Evolutionary conservation across 2,888 invertebrate genomes (phyloP).

Genomic region (Galeopsomyia nigrocyanea): DNA sequence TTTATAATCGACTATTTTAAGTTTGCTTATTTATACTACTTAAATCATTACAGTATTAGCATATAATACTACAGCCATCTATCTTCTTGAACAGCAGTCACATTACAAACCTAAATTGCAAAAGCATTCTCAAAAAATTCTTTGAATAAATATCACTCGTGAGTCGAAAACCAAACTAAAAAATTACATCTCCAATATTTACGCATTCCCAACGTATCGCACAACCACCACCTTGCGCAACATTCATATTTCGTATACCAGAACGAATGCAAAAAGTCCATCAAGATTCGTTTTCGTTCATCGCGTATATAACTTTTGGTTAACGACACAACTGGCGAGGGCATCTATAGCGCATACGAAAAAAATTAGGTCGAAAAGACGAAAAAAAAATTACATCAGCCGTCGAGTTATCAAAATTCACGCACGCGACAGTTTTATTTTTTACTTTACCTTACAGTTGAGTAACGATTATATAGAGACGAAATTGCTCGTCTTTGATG

Average conservation of each 20-base stretch:
- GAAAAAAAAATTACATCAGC: background rate
- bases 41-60: too few species aligned
- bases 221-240: background rate
- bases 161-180: background rate
- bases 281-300: slow-evolving; percentile 22
- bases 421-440: slow-evolving; percentile 15
- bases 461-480: background rate
- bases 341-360: background rate
- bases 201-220: slow-evolving; percentile 1
- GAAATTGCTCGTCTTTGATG: background rate
- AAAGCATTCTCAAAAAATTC: too few species aligned
- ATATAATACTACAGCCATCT: too few species aligned
- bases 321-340: too few species aligned
- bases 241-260: background rate
- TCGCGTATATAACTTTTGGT: background rate
- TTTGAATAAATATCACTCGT: slow-evolving; percentile 12
- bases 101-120: too few species aligned
- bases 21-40: too few species aligned
- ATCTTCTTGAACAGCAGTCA: too few species aligned
- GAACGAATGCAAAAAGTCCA: slow-evolving; percentile 5
- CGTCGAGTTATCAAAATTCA: slow-evolving; percentile 1
- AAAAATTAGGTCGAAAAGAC: slow-evolving; percentile 5
- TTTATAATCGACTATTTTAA: too few species aligned
- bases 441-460: background rate
- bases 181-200: background rate